Evolutionary conservation across 2,113 vertebrate genomes (phyloP), one percentile per base, ranked within the genome.

Genomic region (Pluvianellus socialis): DNA sequence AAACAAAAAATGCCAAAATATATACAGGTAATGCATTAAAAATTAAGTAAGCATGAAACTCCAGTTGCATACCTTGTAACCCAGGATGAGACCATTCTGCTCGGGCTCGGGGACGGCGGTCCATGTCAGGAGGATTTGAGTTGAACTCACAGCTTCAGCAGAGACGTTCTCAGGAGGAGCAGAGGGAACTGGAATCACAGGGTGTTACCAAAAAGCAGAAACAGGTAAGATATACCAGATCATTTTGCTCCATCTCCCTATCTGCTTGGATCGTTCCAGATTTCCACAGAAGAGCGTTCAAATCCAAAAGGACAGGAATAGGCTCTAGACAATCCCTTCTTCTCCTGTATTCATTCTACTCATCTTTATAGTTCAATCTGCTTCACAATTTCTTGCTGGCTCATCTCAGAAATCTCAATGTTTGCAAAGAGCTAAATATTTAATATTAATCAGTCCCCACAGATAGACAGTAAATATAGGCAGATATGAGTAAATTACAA

Each of bases 91-190:
- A 67, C 99, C 99, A 1, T 99, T 99, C 96, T 98, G 99, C 96
- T 99, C 98, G 0, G 98, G 88, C 73, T 98, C 98, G 0, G 99
- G 98, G 58, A 99, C 98, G 0, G 98, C 88, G 1, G 98, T 97
- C 99, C 99, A 99, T 0, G 98, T 99, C 96, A 99, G 97, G 50
- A 99, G 98, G 84, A 99, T 99, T 97, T 98, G 98, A 44, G 99
- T 99, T 30, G 99, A 99, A 92, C 99, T 99, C 98, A 99, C 98
- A 0, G 99, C 99, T 96, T 99, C 99, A 1, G 98, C 99, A 3
- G 98, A 99, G 86, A 99, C 98, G 7, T 99, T 99, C 72, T 98
- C 97, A 6, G 99, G 99, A 75, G 99, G 98, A 32, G 98, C 99
- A 11, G 99, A 99, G 40, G 99, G 99, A 97, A 99, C 99, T 99